phyloP scores from a whole-genome alignment of 2,888 invertebrate genomes.

The Leptopilina myrica region DNA sequence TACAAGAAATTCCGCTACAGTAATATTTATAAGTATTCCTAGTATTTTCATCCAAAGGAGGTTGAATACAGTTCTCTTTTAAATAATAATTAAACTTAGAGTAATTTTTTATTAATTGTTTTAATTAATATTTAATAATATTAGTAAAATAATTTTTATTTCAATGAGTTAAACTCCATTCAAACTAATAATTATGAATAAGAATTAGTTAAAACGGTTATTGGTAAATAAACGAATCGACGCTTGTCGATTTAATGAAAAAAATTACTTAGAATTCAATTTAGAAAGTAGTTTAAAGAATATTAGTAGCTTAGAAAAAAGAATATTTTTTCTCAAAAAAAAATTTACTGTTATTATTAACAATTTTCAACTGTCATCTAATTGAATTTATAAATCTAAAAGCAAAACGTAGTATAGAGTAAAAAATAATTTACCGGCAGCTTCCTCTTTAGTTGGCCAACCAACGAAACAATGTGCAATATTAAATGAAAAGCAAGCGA shows the following conservation, averaged over 20 bases:
- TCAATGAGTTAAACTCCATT: no score
- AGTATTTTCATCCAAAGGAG: background rate
- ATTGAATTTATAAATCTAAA: background rate
- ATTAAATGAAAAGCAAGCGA: background rate
- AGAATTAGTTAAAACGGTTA: no score
- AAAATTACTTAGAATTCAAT: no score
- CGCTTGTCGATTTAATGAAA: no score
- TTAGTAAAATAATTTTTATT: no score
- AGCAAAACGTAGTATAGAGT: background rate
- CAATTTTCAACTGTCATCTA: background rate
- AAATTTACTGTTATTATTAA: background rate
- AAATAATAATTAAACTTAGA: background rate
- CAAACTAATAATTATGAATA: no score
- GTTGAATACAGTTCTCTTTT: background rate
- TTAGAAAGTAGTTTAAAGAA: no score
- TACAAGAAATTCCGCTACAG: background rate
- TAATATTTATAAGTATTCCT: background rate
- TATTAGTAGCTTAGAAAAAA: no score
- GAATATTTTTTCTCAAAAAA: no score
- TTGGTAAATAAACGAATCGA: no score
- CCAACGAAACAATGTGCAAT: background rate
- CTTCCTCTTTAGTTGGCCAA: conserved; percentile 6
- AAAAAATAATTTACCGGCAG: background rate
- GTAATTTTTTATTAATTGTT: no score
- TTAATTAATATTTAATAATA: no score